These are phyloP conservation scores for Nesoenas mayeri DNA, from an alignment of 2,113 vertebrate species.

Conservation along the genomic window DNA sequence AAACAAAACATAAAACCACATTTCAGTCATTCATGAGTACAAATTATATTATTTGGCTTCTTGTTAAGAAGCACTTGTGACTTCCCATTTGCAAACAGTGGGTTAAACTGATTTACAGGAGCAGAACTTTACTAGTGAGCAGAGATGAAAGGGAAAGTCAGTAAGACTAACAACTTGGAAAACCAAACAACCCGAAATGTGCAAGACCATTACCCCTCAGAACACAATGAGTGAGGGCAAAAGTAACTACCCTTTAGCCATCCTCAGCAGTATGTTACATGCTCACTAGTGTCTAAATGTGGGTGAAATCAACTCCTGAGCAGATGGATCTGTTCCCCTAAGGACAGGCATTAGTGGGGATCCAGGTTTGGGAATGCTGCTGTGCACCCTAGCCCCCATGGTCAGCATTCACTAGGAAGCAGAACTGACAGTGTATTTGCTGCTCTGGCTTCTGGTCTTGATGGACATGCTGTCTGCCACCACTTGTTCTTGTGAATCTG, in stretches of 20 bases:
- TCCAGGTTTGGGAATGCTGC: neutral
- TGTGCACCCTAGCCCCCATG: neutral
- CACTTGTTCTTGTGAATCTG: neutral
- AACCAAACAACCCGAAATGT: neutral
- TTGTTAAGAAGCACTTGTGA: neutral
- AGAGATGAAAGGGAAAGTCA: neutral
- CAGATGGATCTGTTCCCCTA: neutral
- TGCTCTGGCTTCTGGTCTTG: neutral
- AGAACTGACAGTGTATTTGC: neutral
- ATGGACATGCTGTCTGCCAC: neutral
- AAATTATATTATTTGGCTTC: neutral
- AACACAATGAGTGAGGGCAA: neutral
- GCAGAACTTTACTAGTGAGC: neutral
- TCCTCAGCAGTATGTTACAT: neutral
- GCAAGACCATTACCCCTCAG: neutral
- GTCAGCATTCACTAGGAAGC: neutral
- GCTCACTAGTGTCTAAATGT: fast-evolving
- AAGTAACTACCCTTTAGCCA: neutral
- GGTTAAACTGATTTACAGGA: neutral
- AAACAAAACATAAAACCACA: neutral
- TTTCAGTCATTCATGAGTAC: neutral
- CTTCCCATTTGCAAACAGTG: neutral
- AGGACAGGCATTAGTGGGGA: neutral
- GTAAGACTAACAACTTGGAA: neutral
- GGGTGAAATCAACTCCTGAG: neutral